Evolutionary conservation across 2,888 invertebrate genomes (phyloP), one percentile per base, ranked within the genome.

Genomic region (Meliscaeva auricollis): DNA sequence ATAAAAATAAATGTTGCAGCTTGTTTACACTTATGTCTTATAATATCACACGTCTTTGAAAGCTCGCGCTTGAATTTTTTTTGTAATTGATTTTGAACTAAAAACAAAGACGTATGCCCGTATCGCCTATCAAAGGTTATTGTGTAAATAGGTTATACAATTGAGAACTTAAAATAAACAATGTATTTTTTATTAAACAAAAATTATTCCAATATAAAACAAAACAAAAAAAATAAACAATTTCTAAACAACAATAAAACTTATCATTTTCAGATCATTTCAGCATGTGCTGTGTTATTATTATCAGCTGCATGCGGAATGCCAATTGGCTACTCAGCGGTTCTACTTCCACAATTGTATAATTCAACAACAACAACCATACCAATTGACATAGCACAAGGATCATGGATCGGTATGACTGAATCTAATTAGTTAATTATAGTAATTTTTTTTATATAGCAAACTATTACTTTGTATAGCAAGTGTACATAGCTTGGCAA

Each of bases 401-500:
- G 96, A 60, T 96, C 96, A 0, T 96, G 96, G 96, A 96, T 96
- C 87, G 92, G 92, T 92, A 87, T 88, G 89, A 77, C n/a, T 13
- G 11, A n/a, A 30, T 7, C 9, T 3, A 52, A 3, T 8, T 30
- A 30, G 22, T 22, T 50, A 48, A 6, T 68, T 44, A 1, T 13
- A 50, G 6, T 74, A 11, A 44, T 8, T 77, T 8, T 68, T 35
- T 73, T 11, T 20, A 32, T 68, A 26, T 68, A 38, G 13, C 11
- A 3, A 38, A 9, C 9, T 38, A 38, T 38, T 26, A 9, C 5
- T 56, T 35, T 66, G 66, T 90, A 8, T 92, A 96, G 96, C 96
- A 3, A 96, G 96, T 88, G 94, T 96, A 11, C 96, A 96, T 90
- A 96, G 96, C 32, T 94, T 96, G 73, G 96, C 96, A 0, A 96